phyloP scores from a whole-genome alignment of 2,888 invertebrate genomes.

The Drosophila ezoana region DNA sequence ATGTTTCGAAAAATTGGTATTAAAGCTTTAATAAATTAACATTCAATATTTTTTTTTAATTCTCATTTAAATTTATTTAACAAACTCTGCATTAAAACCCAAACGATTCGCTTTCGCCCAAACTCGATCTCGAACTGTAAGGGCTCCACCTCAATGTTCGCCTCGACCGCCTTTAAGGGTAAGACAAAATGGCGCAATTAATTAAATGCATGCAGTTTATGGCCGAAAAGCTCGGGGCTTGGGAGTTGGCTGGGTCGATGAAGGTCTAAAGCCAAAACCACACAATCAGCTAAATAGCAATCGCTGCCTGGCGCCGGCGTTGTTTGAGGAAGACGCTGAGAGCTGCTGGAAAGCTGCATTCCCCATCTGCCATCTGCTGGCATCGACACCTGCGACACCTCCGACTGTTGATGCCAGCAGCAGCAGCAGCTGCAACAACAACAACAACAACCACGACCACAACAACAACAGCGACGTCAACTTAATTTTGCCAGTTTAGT shows the following conservation, averaged over 20 bases:
- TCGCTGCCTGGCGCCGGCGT: slow-evolving; percentile 50
- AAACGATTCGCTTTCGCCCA: slow-evolving; percentile 4
- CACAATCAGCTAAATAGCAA: slow-evolving; percentile 78
- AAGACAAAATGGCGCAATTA: slow-evolving; percentile 69
- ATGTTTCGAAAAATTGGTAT: too few relatives aligned
- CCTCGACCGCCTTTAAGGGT: slow-evolving; percentile 43
- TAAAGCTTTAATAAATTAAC: too few relatives aligned
- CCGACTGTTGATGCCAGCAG: slow-evolving; percentile 27
- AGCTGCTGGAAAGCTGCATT: slow-evolving; percentile 22
- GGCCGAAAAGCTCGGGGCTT: slow-evolving; percentile 20
- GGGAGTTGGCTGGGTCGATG: slow-evolving; percentile 5
- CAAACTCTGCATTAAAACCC: slow-evolving; percentile 23
- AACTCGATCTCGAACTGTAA: neutral
- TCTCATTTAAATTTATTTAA: neutral
- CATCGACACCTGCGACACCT: slow-evolving; percentile 70
- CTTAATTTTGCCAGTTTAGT: slow-evolving; percentile 75
- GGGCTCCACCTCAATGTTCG: neutral
- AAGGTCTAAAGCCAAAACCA: slow-evolving; percentile 72
- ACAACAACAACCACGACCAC: slow-evolving; percentile 25
- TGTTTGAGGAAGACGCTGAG: slow-evolving; percentile 49
- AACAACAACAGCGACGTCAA: slow-evolving; percentile 50
- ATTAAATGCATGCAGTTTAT: slow-evolving; percentile 75
- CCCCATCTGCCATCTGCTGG: slow-evolving; percentile 52
- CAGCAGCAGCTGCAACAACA: slow-evolving; percentile 11
- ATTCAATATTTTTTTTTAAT: too few relatives aligned